Percentiles rank a stretch among this genome's conserved stretches.
phyloP scores from a whole-genome alignment of 2,797 vertebrate species.

The Huso huso region DNA sequence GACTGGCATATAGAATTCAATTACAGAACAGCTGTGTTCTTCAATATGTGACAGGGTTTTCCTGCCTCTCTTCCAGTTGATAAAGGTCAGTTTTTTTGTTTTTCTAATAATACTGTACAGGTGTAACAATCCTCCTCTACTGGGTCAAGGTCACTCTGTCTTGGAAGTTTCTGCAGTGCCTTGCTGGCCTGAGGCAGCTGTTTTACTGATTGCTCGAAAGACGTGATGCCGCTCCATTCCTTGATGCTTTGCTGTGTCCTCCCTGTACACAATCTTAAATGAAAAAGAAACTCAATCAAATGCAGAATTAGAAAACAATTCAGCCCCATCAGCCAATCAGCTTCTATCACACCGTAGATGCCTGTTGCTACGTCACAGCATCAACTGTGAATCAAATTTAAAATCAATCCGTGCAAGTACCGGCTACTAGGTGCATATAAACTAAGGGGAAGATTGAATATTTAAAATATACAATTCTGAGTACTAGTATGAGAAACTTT shows the following conservation, averaged over 20 bases:
- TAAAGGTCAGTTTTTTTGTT: constrained; percentile 28
- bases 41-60: background rate
- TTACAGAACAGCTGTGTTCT: constrained; percentile 39
- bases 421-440: too few relatives aligned
- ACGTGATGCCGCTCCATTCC: constrained; percentile 73
- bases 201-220: constrained; percentile 56
- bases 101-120: constrained; percentile 23
- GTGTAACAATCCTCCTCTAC: constrained; percentile 15
- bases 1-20: constrained; percentile 22
- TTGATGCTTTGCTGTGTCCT: constrained; percentile 64
- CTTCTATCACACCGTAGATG: too few relatives aligned
- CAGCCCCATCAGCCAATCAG: too few relatives aligned
- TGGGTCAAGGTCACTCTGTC: constrained; percentile 24
- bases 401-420: too few relatives aligned
- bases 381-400: too few relatives aligned
- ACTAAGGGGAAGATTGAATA: too few relatives aligned
- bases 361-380: too few relatives aligned
- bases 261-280: constrained; percentile 73
- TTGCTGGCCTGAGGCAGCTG: constrained; percentile 26
- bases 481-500: too few relatives aligned
- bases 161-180: constrained; percentile 26
- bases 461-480: too few relatives aligned
- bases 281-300: constrained; percentile 8
- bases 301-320: background rate
- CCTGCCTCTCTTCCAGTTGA: constrained; percentile 31